Evolutionary conservation across 2,888 invertebrate genomes (phyloP).

Genomic region (Syritta pipiens): DNA sequence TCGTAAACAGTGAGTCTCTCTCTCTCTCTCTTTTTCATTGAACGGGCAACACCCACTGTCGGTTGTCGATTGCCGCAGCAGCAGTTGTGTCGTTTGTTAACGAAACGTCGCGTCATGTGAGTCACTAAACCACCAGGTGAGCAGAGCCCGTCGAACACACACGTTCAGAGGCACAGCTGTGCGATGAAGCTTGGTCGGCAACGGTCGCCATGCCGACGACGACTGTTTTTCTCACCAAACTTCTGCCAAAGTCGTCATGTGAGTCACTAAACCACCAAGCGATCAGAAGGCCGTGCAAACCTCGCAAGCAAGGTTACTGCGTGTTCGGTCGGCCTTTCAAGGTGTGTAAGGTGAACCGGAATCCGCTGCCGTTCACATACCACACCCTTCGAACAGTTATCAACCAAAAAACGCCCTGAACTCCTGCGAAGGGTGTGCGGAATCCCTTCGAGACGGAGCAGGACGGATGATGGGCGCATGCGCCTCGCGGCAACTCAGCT

Average conservation of each 20-base stretch:
- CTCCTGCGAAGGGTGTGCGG: background rate
- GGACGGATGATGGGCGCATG: conserved; percentile 32
- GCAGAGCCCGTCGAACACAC: no score
- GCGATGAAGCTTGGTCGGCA: no score
- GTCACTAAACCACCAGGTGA: conserved; percentile 77
- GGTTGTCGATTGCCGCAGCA: conserved; percentile 2
- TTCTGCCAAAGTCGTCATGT: conserved; percentile 75
- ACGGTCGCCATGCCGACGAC: no score
- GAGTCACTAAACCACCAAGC: conserved; percentile 78
- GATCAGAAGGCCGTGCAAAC: conserved; percentile 29
- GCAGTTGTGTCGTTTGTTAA: conserved; percentile 58
- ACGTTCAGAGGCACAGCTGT: no score
- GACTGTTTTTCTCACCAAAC: conserved; percentile 50
- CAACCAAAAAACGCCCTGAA: conserved; percentile 27
- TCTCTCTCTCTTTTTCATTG: background rate
- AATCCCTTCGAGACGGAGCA: conserved; percentile 5
- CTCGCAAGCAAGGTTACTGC: conserved; percentile 18
- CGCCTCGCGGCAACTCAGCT: conserved; percentile 34
- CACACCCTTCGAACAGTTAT: conserved; percentile 25
- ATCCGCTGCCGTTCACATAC: no score
- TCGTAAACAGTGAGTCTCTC: background rate
- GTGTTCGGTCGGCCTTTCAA: no score
- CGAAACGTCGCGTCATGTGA: conserved; percentile 78
- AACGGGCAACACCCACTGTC: conserved; percentile 19
- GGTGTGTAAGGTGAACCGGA: no score